Percentiles rank a stretch among this genome's conserved stretches.
These are phyloP conservation scores for Polypterus bichir DNA, from an alignment of 2,113 vertebrate species.

Conservation along the genomic window DNA sequence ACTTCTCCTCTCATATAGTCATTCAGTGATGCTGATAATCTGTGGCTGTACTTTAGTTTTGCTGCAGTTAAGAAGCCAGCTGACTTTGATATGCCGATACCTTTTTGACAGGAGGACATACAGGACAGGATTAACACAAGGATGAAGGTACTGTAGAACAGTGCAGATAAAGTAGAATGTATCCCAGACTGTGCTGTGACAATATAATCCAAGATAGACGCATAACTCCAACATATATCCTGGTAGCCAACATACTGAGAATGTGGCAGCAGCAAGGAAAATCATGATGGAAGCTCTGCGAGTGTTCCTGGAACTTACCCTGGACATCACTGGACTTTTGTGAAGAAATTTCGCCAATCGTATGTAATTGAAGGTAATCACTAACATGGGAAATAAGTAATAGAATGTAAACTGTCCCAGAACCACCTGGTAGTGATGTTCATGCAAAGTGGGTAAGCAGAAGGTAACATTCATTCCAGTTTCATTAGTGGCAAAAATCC, in stretches of 20 bases:
- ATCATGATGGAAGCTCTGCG: slow-evolving; percentile 49
- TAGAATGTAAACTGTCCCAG: slow-evolving; percentile 50
- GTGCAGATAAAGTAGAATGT: slow-evolving; percentile 46
- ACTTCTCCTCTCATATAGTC: slow-evolving; percentile 11
- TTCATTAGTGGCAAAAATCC: slow-evolving; percentile 41
- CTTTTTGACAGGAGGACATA: slow-evolving; percentile 45
- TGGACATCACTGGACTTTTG: slow-evolving; percentile 46
- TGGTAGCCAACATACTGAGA: slow-evolving; percentile 51
- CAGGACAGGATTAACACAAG: slow-evolving; percentile 38
- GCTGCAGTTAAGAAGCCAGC: slow-evolving; percentile 30
- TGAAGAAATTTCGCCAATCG: slow-evolving; percentile 46
- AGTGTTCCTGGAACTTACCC: slow-evolving; percentile 42
- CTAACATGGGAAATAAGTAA: slow-evolving; percentile 46
- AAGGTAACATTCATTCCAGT: slow-evolving; percentile 35
- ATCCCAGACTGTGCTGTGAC: slow-evolving; percentile 35
- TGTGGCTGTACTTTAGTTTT: slow-evolving; percentile 40
- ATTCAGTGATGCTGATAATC: slow-evolving; percentile 32
- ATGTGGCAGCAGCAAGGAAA: slow-evolving; percentile 46
- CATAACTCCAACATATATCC: slow-evolving; percentile 48
- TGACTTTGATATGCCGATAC: slow-evolving; percentile 33
- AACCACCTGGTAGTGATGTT: slow-evolving; percentile 47
- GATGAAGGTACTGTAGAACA: slow-evolving; percentile 45
- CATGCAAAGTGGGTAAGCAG: slow-evolving; percentile 41
- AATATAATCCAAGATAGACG: slow-evolving; percentile 44
- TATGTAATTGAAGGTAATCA: slow-evolving; percentile 48